Conservation (phyloP, 2,888 invertebrate species). For the Nymphalis polychloros region DNA sequence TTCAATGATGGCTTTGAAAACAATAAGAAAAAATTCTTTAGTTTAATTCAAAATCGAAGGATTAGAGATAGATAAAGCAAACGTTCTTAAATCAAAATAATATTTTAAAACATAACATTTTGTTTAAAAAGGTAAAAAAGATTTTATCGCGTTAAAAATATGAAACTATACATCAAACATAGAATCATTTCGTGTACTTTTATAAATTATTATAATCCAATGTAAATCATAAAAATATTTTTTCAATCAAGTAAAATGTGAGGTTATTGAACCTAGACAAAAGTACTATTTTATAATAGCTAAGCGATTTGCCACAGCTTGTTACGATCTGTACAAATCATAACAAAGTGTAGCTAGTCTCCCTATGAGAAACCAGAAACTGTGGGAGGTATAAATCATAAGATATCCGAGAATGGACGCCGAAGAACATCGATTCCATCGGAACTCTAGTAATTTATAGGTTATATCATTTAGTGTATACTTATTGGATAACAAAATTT, state of each 20-base stretch:
- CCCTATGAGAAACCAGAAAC: constrained; percentile 40
- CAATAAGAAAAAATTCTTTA: constrained; percentile 37
- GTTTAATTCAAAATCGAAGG: constrained; percentile 18
- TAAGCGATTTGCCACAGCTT: constrained; percentile 21
- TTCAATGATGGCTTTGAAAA: constrained; percentile 37
- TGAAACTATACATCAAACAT: too few relatives aligned
- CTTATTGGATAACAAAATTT: constrained; percentile 43
- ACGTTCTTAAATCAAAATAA: background rate
- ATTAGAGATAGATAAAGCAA: constrained; percentile 21
- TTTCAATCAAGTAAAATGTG: background rate
- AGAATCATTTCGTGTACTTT: too few relatives aligned
- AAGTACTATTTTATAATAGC: constrained; percentile 1
- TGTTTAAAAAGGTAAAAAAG: background rate
- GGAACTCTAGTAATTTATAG: constrained; percentile 41
- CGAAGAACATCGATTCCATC: constrained; percentile 39
- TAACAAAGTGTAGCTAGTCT: constrained; percentile 33
- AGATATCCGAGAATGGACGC: constrained; percentile 44
- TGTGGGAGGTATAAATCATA: constrained; percentile 48
- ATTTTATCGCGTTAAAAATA: too few relatives aligned
- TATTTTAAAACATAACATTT: background rate
- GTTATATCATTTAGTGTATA: constrained; percentile 40
- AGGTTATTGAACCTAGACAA: background rate
- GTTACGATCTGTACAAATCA: constrained; percentile 33
- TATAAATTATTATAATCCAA: too few relatives aligned
- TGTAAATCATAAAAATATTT: background rate